phyloP scores from a whole-genome alignment of 2,888 invertebrate genomes.

The Brenthis hecate region DNA sequence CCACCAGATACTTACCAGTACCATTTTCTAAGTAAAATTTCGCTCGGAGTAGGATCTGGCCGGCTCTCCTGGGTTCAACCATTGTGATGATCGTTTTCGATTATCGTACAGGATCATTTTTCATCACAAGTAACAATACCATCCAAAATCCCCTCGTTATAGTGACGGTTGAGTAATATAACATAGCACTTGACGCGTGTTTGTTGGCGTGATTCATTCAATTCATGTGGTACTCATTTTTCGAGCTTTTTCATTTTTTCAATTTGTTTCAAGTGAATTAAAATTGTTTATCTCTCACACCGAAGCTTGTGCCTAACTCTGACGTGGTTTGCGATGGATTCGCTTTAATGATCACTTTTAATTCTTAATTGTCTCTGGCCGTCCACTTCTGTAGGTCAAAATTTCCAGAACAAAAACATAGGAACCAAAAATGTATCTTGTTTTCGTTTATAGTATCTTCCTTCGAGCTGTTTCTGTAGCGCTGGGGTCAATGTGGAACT shows the following conservation, averaged over 20 bases:
- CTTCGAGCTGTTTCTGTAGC: slow-evolving; percentile 9
- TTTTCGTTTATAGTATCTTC: neutral
- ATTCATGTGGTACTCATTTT: neutral
- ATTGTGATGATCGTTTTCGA: too few relatives aligned
- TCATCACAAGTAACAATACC: neutral
- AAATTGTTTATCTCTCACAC: neutral
- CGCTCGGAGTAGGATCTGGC: too few relatives aligned
- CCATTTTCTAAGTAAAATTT: too few relatives aligned
- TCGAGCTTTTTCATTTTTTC: neutral
- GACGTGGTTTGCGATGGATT: too few relatives aligned
- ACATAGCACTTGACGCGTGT: neutral
- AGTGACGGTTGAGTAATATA: neutral
- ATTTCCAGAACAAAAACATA: slow-evolving; percentile 7
- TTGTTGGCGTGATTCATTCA: neutral
- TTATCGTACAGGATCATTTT: too few relatives aligned
- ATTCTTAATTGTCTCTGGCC: too few relatives aligned
- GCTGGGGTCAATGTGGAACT: neutral
- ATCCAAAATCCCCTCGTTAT: neutral
- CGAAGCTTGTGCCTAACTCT: neutral
- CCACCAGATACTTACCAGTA: too few relatives aligned
- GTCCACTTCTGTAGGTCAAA: neutral
- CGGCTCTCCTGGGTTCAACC: too few relatives aligned
- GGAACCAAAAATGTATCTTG: neutral
- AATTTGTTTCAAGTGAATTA: neutral
- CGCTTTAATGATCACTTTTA: too few relatives aligned